phyloP scores from a whole-genome alignment of 2,888 invertebrate species.

The Ceriagrion tenellum region DNA sequence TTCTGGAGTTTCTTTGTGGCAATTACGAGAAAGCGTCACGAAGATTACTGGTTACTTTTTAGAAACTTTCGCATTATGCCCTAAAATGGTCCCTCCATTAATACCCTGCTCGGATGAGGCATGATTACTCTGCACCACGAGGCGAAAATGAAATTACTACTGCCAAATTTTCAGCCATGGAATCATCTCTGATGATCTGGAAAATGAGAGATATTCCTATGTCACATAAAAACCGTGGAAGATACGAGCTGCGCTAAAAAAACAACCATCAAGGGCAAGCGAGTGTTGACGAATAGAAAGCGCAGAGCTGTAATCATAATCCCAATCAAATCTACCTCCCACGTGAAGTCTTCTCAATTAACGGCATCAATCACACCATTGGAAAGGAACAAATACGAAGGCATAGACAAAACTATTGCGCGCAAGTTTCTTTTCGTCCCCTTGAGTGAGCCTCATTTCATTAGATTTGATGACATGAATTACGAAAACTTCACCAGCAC shows the following conservation, averaged over 20 bases:
- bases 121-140: not conserved
- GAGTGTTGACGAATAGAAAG: not conserved
- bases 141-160: constrained; percentile 12
- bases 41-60: not conserved
- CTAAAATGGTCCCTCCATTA: not conserved
- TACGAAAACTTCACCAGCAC: not conserved
- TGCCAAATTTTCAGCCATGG: not conserved
- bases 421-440: not conserved
- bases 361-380: not conserved
- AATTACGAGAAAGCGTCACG: constrained; percentile 15
- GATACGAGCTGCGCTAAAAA: not conserved
- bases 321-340: not conserved
- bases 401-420: not conserved
- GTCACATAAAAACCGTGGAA: not conserved
- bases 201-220: not conserved
- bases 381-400: not conserved
- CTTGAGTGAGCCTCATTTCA: not conserved
- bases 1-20: not conserved
- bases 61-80: not conserved
- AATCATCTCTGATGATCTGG: not conserved
- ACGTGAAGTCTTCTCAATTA: not conserved
- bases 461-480: too few relatives aligned
- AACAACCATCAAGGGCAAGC: not conserved
- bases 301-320: not conserved
- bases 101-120: not conserved